These are phyloP conservation scores for Excalfactoria chinensis DNA, from an alignment of 2,113 vertebrate species.

Conservation along the genomic window DNA sequence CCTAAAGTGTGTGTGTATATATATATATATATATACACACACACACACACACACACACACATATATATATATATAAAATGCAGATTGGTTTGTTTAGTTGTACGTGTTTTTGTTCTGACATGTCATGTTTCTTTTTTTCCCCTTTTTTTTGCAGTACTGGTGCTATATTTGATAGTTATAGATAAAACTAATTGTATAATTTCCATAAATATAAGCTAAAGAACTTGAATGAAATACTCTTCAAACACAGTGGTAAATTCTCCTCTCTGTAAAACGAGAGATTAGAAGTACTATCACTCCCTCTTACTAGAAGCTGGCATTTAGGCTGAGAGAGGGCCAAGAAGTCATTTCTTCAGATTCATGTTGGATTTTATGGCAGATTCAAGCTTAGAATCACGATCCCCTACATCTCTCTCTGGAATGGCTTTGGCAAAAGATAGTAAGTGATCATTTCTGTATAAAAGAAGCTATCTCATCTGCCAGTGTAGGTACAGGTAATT, in stretches of 20 bases:
- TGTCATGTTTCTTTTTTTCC: neutral
- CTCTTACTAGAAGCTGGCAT: neutral
- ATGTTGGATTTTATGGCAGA: neutral
- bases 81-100: neutral
- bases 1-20: neutral
- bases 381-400: neutral
- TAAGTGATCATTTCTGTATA: neutral
- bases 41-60: no score
- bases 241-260: neutral
- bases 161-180: neutral
- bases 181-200: neutral
- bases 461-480: neutral
- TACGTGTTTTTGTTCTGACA: neutral
- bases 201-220: neutral
- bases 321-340: neutral
- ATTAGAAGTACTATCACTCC: neutral
- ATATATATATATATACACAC: no score
- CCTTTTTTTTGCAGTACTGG: neutral
- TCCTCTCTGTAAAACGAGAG: neutral
- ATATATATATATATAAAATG: neutral
- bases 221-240: neutral
- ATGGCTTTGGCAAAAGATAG: neutral
- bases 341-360: neutral
- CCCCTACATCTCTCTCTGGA: neutral
- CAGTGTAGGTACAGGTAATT: neutral